Evolutionary conservation across 2,888 invertebrate genomes (phyloP).

Genomic region (Melanchra persicariae): DNA sequence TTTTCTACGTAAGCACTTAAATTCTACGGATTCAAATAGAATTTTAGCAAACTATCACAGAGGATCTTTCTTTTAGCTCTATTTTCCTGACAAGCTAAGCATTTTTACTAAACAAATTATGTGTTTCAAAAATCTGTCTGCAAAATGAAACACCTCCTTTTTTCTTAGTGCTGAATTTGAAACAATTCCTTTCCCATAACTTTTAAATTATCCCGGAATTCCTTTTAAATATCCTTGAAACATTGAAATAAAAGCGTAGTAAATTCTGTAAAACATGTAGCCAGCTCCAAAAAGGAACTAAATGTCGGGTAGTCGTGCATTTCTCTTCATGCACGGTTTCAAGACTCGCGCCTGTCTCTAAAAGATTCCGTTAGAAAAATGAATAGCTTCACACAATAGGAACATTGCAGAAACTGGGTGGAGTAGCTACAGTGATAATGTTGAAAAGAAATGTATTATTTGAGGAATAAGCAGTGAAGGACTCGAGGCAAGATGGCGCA

Average conservation of each 20-base stretch:
- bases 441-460: constrained; percentile 27
- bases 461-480: not conserved
- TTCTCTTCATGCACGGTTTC: constrained; percentile 57
- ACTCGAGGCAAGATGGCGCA: constrained; percentile 5
- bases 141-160: too few species aligned
- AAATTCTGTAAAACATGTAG: constrained; percentile 41
- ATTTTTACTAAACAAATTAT: not conserved
- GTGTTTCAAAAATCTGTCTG: too few species aligned
- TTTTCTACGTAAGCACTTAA: too few species aligned
- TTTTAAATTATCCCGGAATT: constrained; percentile 9
- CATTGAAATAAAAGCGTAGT: constrained; percentile 39
- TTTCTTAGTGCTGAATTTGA: not conserved
- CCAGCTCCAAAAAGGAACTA: constrained; percentile 45
- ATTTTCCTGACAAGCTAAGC: not conserved
- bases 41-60: too few species aligned
- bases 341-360: constrained; percentile 53
- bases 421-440: constrained; percentile 10
- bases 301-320: constrained; percentile 44
- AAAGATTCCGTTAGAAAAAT: constrained; percentile 54
- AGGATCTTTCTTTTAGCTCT: not conserved
- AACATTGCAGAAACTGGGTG: constrained; percentile 29
- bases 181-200: not conserved
- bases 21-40: too few species aligned
- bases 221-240: constrained; percentile 10
- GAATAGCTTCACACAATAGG: constrained; percentile 39